Conservation (phyloP, 2,797 vertebrate genomes). For the Rhodeus uyekii region DNA sequence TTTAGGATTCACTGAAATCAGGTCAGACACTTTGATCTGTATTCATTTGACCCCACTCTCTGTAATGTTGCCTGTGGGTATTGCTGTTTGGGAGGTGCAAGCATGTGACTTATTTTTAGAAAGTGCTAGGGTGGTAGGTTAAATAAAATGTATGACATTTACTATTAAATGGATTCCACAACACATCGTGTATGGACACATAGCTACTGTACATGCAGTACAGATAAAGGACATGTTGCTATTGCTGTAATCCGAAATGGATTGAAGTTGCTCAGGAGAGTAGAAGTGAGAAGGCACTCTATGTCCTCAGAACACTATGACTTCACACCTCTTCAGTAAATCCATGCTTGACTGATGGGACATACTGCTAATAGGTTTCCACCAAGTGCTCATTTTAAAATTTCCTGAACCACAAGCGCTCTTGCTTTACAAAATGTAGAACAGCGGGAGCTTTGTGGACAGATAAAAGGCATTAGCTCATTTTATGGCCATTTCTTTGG, state of each 20-base stretch:
- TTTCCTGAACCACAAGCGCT: conserved; percentile 58
- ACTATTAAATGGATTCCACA: neutral
- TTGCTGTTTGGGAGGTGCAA: neutral
- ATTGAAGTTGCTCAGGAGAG: conserved; percentile 45
- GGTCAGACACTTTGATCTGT: conserved; percentile 7
- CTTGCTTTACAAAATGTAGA: conserved; percentile 33
- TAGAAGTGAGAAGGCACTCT: conserved; percentile 45
- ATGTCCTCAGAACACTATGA: conserved; percentile 58
- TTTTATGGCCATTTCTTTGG: conserved; percentile 19
- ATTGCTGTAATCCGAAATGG: conserved; percentile 46
- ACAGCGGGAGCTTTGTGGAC: conserved; percentile 25
- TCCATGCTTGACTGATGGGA: conserved; percentile 23
- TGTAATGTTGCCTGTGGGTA: neutral
- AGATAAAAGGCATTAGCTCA: conserved; percentile 35
- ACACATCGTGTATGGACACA: conserved; percentile 13
- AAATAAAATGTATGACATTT: neutral
- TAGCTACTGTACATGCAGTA: conserved; percentile 38
- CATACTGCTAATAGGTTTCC: conserved; percentile 69
- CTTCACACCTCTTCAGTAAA: conserved; percentile 55
- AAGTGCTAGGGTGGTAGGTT: neutral
- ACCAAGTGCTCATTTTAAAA: conserved; percentile 65
- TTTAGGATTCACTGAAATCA: conserved; percentile 50
- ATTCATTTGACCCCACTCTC: conserved; percentile 5
- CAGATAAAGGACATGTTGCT: conserved; percentile 43
- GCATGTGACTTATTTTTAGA: neutral